Base-by-base conservation (phyloP, 2,888 invertebrate genomes). In the Uropetala carovei region DNA sequence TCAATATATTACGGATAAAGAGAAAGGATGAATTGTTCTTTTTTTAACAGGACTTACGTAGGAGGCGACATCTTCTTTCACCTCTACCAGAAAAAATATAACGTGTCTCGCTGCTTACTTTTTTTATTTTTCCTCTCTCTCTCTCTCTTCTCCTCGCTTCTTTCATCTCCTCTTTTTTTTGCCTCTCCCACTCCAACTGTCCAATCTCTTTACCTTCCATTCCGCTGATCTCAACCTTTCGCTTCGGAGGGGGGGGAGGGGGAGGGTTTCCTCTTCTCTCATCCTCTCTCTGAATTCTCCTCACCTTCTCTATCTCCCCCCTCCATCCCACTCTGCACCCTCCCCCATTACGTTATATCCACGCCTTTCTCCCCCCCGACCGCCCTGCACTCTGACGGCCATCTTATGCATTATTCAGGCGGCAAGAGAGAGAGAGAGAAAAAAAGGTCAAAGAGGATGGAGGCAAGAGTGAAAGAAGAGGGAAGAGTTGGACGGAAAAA, bases 381-480 rank as follows among this genome's bases (percentile, higher is more conserved):
- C 60, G 60, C 60, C 75, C 27, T 27, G 22, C 75, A n/a, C 7
- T 27, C 75, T 27, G 22, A 27, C 27, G n/a, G 22, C 75, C 75
- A 75, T 27, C 75, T 75, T 75, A 75, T 75, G 75, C 22, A 75
- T 75, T 75, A 75, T 75, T 75, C 27, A 75, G 75, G 27, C 22
- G 16, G 18, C 68, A 68, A 22, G 75, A 75, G 75, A n/a, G n/a
- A n/a, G n/a, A n/a, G n/a, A n/a, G n/a, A n/a, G 75, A 75, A 75
- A 75, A 43, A 75, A 75, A 75, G 75, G 75, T 75, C 75, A 75
- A 75, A 75, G 75, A 75, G 22, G 68, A 75, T 22, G 22, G 75
- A 75, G 22, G 68, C 68, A 18, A 27, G 75, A 5, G 75, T 13
- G 75, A 13, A 75, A 27, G 27, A 75, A 75, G 22, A 75, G 75